phyloP scores from a whole-genome alignment of 1,140 invertebrate species.

The Tetramorium parvispinum region DNA sequence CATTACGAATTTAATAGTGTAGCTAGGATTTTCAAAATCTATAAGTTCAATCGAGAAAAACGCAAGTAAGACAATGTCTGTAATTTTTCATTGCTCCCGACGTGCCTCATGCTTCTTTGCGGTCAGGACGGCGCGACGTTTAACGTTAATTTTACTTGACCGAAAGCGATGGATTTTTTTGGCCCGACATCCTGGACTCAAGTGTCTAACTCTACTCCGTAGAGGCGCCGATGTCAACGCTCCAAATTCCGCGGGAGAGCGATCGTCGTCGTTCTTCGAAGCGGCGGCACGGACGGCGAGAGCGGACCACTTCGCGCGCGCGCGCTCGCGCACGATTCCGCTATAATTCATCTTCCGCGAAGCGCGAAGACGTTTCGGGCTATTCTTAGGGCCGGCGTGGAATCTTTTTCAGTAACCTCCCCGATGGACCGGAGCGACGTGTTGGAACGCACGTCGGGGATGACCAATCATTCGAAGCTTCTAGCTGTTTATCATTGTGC shows the following conservation, averaged over 20 bases:
- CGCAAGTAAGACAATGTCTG: background rate
- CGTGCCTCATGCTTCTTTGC: background rate
- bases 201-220: constrained; percentile 17
- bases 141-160: constrained; percentile 27
- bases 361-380: constrained; percentile 66
- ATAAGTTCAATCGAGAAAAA: background rate
- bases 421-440: constrained; percentile 63
- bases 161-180: background rate
- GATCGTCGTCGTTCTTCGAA: constrained; percentile 74
- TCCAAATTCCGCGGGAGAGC: constrained; percentile 72
- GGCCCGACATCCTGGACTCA: constrained; percentile 7
- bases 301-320: background rate
- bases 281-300: constrained; percentile 18
- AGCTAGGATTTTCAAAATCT: too few relatives aligned
- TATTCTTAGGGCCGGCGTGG: constrained; percentile 62
- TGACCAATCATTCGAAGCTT: constrained; percentile 64
- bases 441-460: constrained; percentile 53
- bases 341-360: constrained; percentile 75
- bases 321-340: constrained; percentile 66
- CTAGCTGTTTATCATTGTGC: constrained; percentile 27
- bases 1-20: too few relatives aligned
- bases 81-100: background rate
- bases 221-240: constrained; percentile 72
- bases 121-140: background rate
- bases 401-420: constrained; percentile 53